A percentile compares a stretch with the other conserved stretches of the same genome.
Evolutionary conservation across 2,113 vertebrate species (phyloP).

Genomic region (Thamnophis sirtalis): DNA sequence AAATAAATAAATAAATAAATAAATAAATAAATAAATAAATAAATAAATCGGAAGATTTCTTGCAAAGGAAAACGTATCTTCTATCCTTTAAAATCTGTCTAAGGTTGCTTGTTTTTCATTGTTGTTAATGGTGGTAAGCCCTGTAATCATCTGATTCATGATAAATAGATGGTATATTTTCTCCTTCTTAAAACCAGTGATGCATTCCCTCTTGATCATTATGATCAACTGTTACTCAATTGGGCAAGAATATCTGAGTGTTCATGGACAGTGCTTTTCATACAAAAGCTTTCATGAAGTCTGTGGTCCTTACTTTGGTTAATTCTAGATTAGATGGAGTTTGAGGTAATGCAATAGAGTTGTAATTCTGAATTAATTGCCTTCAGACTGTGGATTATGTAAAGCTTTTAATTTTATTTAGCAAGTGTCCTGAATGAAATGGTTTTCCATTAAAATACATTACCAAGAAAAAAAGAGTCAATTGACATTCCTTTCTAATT

Average conservation of each 20-base stretch:
- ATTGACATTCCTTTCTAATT: background rate
- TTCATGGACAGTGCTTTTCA: background rate
- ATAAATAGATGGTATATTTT: background rate
- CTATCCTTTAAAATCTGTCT: background rate
- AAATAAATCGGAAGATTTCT: too few relatives aligned
- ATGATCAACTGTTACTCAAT: background rate
- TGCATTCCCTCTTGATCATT: background rate
- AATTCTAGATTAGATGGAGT: background rate
- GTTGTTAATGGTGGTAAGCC: background rate
- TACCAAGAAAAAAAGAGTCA: background rate
- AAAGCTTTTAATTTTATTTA: background rate
- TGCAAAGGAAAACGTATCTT: background rate
- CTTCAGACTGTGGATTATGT: background rate
- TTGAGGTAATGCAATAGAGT: background rate
- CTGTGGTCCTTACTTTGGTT: background rate
- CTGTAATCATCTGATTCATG: background rate
- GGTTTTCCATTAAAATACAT: background rate
- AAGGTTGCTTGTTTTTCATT: background rate
- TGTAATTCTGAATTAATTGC: background rate
- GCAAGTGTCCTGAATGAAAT: background rate
- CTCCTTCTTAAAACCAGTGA: background rate
- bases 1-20: too few relatives aligned
- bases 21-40: too few relatives aligned
- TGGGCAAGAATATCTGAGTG: background rate
- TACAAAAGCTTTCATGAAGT: background rate